Base-by-base conservation (phyloP, 2,113 vertebrate genomes). In the Barnardius zonarius region DNA sequence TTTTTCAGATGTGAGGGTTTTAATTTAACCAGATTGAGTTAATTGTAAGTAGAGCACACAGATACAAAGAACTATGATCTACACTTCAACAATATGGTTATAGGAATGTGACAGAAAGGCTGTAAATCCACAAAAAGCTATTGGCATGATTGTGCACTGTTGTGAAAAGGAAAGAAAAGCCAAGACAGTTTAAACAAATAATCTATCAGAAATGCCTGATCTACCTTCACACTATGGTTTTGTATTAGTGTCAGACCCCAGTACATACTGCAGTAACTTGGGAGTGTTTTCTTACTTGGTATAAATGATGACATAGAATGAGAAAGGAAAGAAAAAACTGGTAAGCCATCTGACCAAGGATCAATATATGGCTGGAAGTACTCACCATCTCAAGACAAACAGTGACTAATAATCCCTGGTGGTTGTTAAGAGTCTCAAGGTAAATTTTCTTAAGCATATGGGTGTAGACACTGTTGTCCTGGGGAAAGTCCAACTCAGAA, bases 401-500 rank as follows among this genome's bases (percentile, higher is more conserved):
- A 91, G 23, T 6, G 25, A 93, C 76, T 10, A 66, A 88, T 51
- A 76, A 95, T 35, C 87, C 79, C 69, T 76, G 66, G 24, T 5
- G 48, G 39, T 6, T 83, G 72, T 74, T 87, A 52, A 89, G 66
- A 74, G 62, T 39, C 74, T 82, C 77, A 85, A 87, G 86, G 57
- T 44, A 69, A 84, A 59, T 86, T 89, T 79, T 93, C 80, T 73
- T 49, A 66, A 89, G 49, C 43, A 27, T 33, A 70, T 63, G 5
- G 51, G 19, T 62, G 48, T n/a, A 80, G 79, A 86, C 18, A 18
- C 1, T 37, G 55, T 11, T 88, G 61, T 82, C 66, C 88, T 54
- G 90, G 77, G 83, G 44, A 87, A 94, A 94, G 92, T 82, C 88
- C 93, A 92, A 74, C 66, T 87, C 80, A 44, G 70, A 79, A 76